Percentiles rank a stretch among this genome's conserved stretches.
These are phyloP conservation scores for Palythoa caribaeorum DNA, from an alignment of 92 coral and sea anemone genomes.

Conservation along the genomic window DNA sequence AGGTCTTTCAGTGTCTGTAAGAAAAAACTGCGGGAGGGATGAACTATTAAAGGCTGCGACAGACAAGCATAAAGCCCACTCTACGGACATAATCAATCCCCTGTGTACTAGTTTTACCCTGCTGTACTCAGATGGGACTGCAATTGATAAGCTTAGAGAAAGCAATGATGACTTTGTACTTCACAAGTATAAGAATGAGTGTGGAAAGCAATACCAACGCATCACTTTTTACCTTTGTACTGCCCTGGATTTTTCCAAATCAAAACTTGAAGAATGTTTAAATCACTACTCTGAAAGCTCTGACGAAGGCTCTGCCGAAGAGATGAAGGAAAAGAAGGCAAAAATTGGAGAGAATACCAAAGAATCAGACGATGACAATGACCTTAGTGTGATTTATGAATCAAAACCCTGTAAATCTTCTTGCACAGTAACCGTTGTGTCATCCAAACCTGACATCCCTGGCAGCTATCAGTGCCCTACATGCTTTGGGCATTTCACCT, in stretches of 20 bases:
- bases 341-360: background rate
- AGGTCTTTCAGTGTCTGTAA: conserved; percentile 27
- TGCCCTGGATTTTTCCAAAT: conserved; percentile 19
- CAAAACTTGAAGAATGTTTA: background rate
- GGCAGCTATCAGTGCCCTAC: conserved; percentile 41
- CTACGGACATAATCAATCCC: conserved; percentile 11
- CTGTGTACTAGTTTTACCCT: conserved; percentile 36
- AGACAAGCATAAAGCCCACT: conserved; percentile 24
- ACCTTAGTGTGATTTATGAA: conserved; percentile 5
- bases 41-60: conserved; percentile 21
- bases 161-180: conserved; percentile 27
- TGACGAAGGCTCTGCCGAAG: conserved; percentile 12
- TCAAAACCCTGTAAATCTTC: conserved; percentile 9
- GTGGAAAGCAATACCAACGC: conserved; percentile 26
- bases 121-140: conserved; percentile 48
- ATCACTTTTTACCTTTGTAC: conserved; percentile 29
- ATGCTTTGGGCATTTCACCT: conserved; percentile 37
- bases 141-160: conserved; percentile 23
- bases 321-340: background rate
- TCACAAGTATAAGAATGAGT: conserved; percentile 28
- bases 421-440: conserved; percentile 7
- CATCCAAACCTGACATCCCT: conserved; percentile 8
- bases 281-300: conserved; percentile 1
- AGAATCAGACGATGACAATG: conserved; percentile 13
- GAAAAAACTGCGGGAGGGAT: conserved; percentile 35